Conservation (phyloP, 35 echinoderm and acorn worm genomes). For the Heliocidaris erythrogramma region DNA sequence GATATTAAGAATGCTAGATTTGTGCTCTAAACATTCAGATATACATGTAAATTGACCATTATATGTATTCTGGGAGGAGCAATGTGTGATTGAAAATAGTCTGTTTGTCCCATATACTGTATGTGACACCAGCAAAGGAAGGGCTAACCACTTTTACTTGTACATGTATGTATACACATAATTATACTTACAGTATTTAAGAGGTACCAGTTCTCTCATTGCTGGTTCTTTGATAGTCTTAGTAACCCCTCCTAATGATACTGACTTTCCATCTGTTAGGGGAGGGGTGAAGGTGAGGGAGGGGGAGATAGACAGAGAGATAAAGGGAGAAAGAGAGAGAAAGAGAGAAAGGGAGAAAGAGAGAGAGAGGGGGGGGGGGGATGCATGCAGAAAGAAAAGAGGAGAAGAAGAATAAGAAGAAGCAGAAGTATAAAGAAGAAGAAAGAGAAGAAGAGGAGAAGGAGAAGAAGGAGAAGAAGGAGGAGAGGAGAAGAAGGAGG, state of each 20-base stretch:
- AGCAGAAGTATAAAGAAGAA: too few relatives aligned
- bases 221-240: constrained; percentile 71
- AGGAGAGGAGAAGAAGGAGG: background rate
- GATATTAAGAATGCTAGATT: too few relatives aligned
- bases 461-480: background rate
- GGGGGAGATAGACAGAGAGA: background rate
- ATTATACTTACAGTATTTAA: constrained; percentile 87
- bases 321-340: constrained; percentile 15
- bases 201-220: constrained; percentile 84
- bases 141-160: too few relatives aligned
- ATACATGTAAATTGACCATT: too few relatives aligned
- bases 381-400: background rate
- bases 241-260: constrained; percentile 84
- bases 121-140: too few relatives aligned
- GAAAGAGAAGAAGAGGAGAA: background rate
- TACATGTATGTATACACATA: too few relatives aligned
- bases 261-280: constrained; percentile 71
- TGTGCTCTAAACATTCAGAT: too few relatives aligned
- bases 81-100: too few relatives aligned
- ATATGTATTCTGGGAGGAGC: too few relatives aligned
- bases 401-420: background rate
- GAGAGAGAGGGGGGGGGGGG: too few relatives aligned
- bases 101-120: too few relatives aligned
- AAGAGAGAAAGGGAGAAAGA: constrained; percentile 37
- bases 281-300: background rate